A percentile compares a stretch with the other conserved stretches of the same genome.
These are phyloP conservation scores for Silurus lanzhouensis DNA, from an alignment of 2,797 vertebrate species.

Conservation along the genomic window DNA sequence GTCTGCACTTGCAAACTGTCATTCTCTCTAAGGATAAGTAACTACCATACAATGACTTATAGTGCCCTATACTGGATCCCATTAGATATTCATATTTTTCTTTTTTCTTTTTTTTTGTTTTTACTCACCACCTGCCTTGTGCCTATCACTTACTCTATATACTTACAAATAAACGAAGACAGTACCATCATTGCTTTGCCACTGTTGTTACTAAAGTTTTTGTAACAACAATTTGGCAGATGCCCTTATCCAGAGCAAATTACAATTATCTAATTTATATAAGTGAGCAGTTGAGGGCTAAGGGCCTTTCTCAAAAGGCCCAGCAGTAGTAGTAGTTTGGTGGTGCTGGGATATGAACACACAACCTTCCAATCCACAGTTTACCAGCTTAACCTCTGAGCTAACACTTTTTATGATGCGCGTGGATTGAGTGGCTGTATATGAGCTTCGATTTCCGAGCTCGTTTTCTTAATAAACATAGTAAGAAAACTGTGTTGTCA, in stretches of 20 bases:
- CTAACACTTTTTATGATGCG: no score
- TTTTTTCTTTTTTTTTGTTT: not conserved
- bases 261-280: no score
- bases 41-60: not conserved
- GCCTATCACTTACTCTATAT: conserved; percentile 59
- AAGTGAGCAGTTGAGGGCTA: no score
- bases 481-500: not conserved
- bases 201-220: conserved; percentile 59
- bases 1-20: not conserved
- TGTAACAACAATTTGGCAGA: no score
- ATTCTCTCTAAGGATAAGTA: conserved; percentile 9
- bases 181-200: conserved; percentile 68
- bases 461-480: conserved; percentile 1
- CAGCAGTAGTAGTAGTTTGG: no score
- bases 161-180: conserved; percentile 59
- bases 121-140: conserved; percentile 29
- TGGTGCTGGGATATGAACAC: no score
- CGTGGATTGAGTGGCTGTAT: conserved; percentile 14
- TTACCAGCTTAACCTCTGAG: no score
- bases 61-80: conserved; percentile 19
- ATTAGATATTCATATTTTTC: not conserved
- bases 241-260: no score
- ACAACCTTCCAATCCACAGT: no score
- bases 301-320: no score
- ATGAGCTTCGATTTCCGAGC: not conserved